These are phyloP conservation scores for Epinephelus awoara DNA, from an alignment of 2,797 vertebrate genomes.

Conservation along the genomic window DNA sequence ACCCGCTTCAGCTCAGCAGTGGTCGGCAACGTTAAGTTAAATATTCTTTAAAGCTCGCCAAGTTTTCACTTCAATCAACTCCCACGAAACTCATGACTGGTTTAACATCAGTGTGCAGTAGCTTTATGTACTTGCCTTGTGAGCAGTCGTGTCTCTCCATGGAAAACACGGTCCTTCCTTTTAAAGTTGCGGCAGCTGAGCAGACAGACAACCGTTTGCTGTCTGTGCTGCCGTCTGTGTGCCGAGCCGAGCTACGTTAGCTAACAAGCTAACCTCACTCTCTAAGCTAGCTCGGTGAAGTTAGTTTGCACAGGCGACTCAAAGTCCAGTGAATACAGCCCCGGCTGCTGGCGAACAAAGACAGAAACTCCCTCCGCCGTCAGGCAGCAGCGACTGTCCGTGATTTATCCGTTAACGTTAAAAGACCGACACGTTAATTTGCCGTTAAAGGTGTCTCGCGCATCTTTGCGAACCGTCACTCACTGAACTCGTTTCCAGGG, in stretches of 20 bases:
- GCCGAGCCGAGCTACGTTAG: conserved; percentile 35
- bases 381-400: background rate
- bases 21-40: background rate
- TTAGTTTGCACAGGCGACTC: conserved; percentile 32
- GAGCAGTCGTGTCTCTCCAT: conserved; percentile 34
- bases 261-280: conserved; percentile 28
- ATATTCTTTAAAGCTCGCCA: background rate
- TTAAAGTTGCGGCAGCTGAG: conserved; percentile 27
- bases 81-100: background rate
- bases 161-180: conserved; percentile 9
- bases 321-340: conserved; percentile 9
- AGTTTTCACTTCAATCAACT: background rate
- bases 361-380: fast-evolving
- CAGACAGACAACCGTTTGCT: conserved; percentile 6
- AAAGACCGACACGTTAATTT: background rate
- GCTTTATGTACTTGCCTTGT: conserved; percentile 37
- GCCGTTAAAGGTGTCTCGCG: background rate
- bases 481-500: conserved; percentile 19
- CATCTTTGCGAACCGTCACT: background rate
- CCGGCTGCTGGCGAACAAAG: background rate
- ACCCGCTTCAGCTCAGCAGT: background rate
- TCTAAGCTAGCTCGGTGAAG: conserved; percentile 35
- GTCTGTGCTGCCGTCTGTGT: background rate
- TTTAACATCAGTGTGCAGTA: fast-evolving
- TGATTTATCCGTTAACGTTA: background rate